Conservation (phyloP, 2,888 invertebrate genomes). For the Drosophila suboccidentalis region DNA sequence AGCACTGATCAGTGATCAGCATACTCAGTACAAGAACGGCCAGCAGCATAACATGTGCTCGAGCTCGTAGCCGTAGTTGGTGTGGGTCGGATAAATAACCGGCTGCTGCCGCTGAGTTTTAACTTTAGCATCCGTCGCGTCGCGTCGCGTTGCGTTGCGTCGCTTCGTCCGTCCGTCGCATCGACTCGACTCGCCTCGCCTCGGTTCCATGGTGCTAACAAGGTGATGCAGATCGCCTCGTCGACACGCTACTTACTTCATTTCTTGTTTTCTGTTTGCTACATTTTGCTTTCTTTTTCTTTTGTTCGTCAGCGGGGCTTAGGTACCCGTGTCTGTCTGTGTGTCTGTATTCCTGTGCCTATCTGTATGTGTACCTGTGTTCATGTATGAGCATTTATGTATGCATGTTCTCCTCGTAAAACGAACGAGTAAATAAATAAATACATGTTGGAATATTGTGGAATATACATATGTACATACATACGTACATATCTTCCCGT, state of each 20-base stretch:
- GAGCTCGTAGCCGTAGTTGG: conserved; percentile 30
- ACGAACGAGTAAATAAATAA: conserved; percentile 37
- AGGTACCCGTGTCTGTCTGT: conserved; percentile 4
- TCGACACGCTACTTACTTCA: conserved; percentile 78
- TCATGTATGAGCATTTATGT: conserved; percentile 3
- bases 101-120: conserved; percentile 60
- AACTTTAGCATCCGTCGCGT: conserved; percentile 55
- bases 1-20: conserved; percentile 1
- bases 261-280: conserved; percentile 61
- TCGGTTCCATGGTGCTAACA: conserved; percentile 68
- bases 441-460: not conserved
- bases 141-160: conserved; percentile 1
- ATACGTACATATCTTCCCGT: not conserved
- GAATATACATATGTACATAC: conserved; percentile 9
- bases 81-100: conserved; percentile 63
- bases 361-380: conserved; percentile 14
- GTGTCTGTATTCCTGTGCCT: conserved; percentile 3
- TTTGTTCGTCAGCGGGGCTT: conserved; percentile 42
- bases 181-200: not conserved
- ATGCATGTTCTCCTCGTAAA: conserved; percentile 27
- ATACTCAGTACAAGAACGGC: conserved; percentile 4
- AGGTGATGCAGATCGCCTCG: conserved; percentile 77
- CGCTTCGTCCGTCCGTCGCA: conserved; percentile 17
- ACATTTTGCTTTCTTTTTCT: conserved; percentile 68
- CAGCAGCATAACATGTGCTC: conserved; percentile 22